Conservation (phyloP, 2,888 invertebrate species). For the Protonemura montana region DNA sequence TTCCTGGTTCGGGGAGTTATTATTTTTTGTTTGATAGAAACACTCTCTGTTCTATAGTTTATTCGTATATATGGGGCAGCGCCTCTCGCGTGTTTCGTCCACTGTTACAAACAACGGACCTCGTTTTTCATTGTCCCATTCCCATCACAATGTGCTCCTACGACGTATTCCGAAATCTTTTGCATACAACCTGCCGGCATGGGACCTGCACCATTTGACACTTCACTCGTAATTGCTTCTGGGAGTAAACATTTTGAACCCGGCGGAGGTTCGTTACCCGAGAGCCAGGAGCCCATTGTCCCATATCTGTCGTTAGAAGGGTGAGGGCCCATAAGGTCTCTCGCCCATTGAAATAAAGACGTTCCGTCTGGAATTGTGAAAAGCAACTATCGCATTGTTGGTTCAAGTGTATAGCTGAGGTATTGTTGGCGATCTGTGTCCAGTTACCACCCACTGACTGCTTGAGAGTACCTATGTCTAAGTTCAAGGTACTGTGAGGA, state of each 20-base stretch:
- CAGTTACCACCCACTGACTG: not conserved
- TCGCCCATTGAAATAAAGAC: not conserved
- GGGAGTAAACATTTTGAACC: not conserved
- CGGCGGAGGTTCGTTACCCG: not conserved
- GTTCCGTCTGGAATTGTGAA: not conserved
- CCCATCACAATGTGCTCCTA: not conserved
- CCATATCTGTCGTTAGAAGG: not conserved
- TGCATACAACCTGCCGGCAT: not conserved
- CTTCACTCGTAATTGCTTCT: not conserved
- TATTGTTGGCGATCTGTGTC: not conserved
- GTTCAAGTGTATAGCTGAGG: not conserved
- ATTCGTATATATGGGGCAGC: no score
- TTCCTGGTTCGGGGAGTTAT: constrained; percentile 3
- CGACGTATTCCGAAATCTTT: not conserved
- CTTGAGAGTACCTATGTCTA: not conserved
- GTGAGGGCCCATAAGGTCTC: not conserved
- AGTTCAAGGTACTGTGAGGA: not conserved
- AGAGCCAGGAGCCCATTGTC: not conserved
- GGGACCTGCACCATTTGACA: not conserved
- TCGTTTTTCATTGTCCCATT: not conserved
- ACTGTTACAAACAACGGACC: not conserved
- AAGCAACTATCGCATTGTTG: constrained; percentile 7
- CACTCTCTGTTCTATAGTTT: not conserved
- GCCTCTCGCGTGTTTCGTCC: not conserved
- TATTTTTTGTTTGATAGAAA: not conserved